Conservation (phyloP, 2,888 invertebrate genomes). For the Alsophila aescularia region DNA sequence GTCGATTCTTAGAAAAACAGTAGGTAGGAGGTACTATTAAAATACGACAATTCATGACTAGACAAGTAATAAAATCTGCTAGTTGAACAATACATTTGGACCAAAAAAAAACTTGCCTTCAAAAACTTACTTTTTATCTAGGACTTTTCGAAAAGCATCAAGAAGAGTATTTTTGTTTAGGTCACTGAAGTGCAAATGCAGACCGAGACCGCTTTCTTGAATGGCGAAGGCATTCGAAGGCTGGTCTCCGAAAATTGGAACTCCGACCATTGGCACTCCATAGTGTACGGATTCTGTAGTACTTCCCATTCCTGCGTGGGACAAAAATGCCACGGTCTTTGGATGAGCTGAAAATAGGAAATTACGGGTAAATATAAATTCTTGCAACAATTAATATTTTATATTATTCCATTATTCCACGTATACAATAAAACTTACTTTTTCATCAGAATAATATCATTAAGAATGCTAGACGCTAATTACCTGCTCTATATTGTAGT, state of each 20-base stretch:
- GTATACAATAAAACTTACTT: too few relatives aligned
- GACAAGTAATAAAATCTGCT: too few relatives aligned
- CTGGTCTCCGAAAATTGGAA: conserved; percentile 86
- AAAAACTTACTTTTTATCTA: conserved; percentile 79
- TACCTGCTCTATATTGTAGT: too few relatives aligned
- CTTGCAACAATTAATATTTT: not conserved
- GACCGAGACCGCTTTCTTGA: conserved; percentile 83
- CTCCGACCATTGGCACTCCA: conserved; percentile 84
- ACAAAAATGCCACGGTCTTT: conserved; percentile 84
- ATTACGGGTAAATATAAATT: too few relatives aligned
- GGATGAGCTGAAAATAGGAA: conserved; percentile 82
- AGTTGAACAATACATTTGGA: too few relatives aligned
- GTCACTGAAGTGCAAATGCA: conserved; percentile 69
- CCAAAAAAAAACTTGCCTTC: not conserved
- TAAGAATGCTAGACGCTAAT: too few relatives aligned
- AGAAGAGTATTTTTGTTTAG: conserved; percentile 79
- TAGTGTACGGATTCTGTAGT: conserved; percentile 85
- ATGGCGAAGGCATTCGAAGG: conserved; percentile 83
- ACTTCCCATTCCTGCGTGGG: conserved; percentile 85
- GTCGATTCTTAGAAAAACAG: too few relatives aligned
- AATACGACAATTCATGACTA: too few relatives aligned
- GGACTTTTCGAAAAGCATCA: conserved; percentile 79
- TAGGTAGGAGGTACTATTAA: too few relatives aligned
- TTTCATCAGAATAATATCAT: too few relatives aligned
- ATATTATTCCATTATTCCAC: too few relatives aligned